Evolutionary conservation across 1,140 invertebrate species (phyloP), one percentile per base, ranked within the genome.

Genomic region (Aradophagus sp.): DNA sequence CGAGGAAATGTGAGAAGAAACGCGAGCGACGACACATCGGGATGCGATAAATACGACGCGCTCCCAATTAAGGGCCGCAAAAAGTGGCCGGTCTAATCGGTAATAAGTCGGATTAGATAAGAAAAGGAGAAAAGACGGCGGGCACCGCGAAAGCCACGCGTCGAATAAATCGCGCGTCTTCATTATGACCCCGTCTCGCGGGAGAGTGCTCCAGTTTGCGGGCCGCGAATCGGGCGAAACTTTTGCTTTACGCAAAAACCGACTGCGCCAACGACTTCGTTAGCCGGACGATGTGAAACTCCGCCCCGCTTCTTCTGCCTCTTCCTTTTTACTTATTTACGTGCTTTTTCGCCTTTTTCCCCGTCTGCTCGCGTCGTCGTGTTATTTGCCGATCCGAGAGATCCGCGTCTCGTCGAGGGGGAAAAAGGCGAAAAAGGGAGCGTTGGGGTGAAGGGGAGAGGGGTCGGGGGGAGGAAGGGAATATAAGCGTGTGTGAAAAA

Each of bases 111-210:
- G 39, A 52, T 52, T 39, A 32, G 45, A 34, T 26, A 26, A 45
- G 15, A 36, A 62, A 52, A 44, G 19, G 48, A 45, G 59, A n/a
- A 63, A 53, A 63, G 58, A 62, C 27, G 17, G 6, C 17, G 10
- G 35, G 5, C 20, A 45, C 59, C 11, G 35, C 42, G 50, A 66
- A 50, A 45, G 52, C 15, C 42, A 50, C 13, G 10, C 42, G 53
- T 42, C 69, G 62, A 8, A 73, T 73, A 73, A 67, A 63, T 73
- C 63, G 70, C 48, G 34, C 39, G 58, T 67, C 63, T 70, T 62
- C 44, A 62, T 70, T 73, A 72, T 12, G 34, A 5, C 8, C n/a
- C n/a, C n/a, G n/a, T n/a, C n/a, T n/a, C 34, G 3, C 42, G 53
- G 23, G 41, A 52, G 36, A 56, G 44, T 42, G 70, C 63, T 73